phyloP scores from a whole-genome alignment of 1,140 invertebrate species.

The Tribolium castaneum region DNA sequence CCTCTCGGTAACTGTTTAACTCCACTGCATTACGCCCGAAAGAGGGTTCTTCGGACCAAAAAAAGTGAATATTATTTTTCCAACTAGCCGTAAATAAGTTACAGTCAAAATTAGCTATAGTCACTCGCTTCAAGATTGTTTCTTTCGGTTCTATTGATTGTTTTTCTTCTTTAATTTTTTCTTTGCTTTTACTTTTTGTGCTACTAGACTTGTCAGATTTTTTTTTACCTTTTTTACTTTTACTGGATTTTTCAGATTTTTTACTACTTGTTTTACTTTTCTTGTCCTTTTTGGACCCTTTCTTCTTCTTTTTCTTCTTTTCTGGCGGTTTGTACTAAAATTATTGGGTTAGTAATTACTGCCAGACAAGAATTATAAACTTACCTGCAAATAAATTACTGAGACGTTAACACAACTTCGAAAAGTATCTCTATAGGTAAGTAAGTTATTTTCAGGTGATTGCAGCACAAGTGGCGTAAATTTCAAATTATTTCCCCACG shows the following conservation, averaged over 20 bases:
- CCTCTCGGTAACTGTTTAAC: slow-evolving; percentile 55
- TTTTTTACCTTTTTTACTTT: slow-evolving; percentile 14
- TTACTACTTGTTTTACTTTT: slow-evolving; percentile 43
- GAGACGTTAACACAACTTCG: slow-evolving; percentile 64
- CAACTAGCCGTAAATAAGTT: slow-evolving; percentile 55
- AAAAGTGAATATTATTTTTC: slow-evolving; percentile 58
- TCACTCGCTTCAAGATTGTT: slow-evolving; percentile 54
- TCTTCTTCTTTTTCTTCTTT: slow-evolving; percentile 12
- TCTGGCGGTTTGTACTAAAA: slow-evolving; percentile 36
- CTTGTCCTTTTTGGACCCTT: slow-evolving; percentile 17
- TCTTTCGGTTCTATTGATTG: slow-evolving; percentile 20
- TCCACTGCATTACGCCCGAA: slow-evolving; percentile 43
- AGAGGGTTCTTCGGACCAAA: slow-evolving; percentile 54
- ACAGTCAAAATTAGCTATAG: slow-evolving; percentile 56
- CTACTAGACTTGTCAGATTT: slow-evolving; percentile 12
- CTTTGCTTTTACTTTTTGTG: slow-evolving; percentile 14
- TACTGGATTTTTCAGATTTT: slow-evolving; percentile 37
- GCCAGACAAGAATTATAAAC: slow-evolving; percentile 9
- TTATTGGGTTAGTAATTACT: slow-evolving; percentile 26
- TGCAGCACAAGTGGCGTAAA: slow-evolving; percentile 64
- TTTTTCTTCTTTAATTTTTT: not conserved
- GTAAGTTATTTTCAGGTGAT: slow-evolving; percentile 65
- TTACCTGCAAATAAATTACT: slow-evolving; percentile 66
- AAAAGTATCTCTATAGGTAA: slow-evolving; percentile 66
- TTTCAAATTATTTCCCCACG: slow-evolving; percentile 67